These are phyloP conservation scores for Parauchenoglanis punctatus DNA, from an alignment of 2,797 vertebrate species.

Conservation along the genomic window DNA sequence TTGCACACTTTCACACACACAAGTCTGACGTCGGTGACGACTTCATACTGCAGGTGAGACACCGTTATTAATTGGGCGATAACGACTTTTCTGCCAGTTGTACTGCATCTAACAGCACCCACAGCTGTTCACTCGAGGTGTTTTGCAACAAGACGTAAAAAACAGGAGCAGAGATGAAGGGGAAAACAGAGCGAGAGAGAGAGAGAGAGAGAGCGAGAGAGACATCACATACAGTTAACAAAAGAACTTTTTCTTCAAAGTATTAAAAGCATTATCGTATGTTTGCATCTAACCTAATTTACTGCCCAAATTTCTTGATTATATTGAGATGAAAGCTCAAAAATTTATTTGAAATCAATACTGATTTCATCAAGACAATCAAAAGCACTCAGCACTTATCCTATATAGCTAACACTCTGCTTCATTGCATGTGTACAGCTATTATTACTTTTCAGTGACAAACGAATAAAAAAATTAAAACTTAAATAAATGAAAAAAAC, in stretches of 20 bases:
- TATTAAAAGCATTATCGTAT: background rate
- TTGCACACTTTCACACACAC: background rate
- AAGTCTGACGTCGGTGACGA: background rate
- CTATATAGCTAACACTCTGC: background rate
- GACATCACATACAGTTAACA: background rate
- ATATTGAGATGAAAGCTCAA: background rate
- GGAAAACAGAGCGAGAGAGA: background rate
- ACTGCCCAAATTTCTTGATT: background rate
- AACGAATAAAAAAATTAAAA: background rate
- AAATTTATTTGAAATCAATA: background rate
- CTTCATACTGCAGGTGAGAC: background rate
- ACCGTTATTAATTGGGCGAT: slow-evolving; percentile 12
- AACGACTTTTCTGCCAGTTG: slow-evolving; percentile 3
- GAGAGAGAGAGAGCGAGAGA: background rate
- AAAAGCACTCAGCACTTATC: slow-evolving; percentile 1
- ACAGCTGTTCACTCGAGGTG: background rate
- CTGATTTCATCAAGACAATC: background rate
- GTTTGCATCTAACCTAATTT: background rate
- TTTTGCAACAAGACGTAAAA: background rate
- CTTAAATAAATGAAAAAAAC: background rate
- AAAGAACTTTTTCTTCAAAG: background rate
- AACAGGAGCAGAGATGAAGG: background rate
- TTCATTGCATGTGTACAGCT: background rate
- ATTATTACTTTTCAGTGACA: background rate
- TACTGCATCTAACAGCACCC: background rate